Percentiles rank a stretch among this genome's conserved stretches.
phyloP scores from a whole-genome alignment of 2,113 vertebrate genomes.

The Chlorodrepanis virens region DNA sequence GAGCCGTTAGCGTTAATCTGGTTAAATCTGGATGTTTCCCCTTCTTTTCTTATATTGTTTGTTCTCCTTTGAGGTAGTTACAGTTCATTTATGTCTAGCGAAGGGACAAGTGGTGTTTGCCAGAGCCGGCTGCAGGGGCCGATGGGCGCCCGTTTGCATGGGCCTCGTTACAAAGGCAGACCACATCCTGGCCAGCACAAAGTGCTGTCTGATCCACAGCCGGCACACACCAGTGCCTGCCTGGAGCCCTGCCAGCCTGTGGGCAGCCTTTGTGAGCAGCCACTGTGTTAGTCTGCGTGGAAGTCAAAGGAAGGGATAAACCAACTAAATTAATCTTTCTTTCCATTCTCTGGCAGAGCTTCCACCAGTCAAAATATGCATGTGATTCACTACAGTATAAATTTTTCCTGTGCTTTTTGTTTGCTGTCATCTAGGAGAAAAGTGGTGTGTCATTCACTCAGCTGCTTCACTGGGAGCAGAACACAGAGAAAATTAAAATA shows the following conservation, averaged over 20 bases:
- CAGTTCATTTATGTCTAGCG: background rate
- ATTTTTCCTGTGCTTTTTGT: conserved; percentile 43
- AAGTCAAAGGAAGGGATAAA: conserved; percentile 64
- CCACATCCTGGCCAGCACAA: conserved; percentile 71
- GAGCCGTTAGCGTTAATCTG: conserved; percentile 16
- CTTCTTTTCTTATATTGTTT: conserved; percentile 18
- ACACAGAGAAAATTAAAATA: background rate
- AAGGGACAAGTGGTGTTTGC: conserved; percentile 11
- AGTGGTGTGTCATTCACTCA: background rate
- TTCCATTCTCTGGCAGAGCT: conserved; percentile 59
- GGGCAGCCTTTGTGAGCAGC: conserved; percentile 61
- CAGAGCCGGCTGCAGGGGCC: background rate
- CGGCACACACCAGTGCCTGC: conserved; percentile 49
- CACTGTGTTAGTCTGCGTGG: conserved; percentile 57
- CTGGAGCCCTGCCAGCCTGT: conserved; percentile 61
- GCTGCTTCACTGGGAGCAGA: background rate
- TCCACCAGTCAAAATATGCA: conserved; percentile 53
- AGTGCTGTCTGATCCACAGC: conserved; percentile 66
- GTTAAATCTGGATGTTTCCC: conserved; percentile 51
- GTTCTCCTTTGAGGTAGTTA: conserved; percentile 37
- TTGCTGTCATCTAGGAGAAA: conserved; percentile 35
- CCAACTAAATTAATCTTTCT: conserved; percentile 64
- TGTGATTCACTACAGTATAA: conserved; percentile 54
- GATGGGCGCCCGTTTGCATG: conserved; percentile 39
- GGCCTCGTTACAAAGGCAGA: conserved; percentile 52